Percentiles rank a stretch among this genome's conserved stretches.
These are phyloP conservation scores for Andrena dorsata DNA, from an alignment of 2,888 invertebrate genomes.

Conservation along the genomic window DNA sequence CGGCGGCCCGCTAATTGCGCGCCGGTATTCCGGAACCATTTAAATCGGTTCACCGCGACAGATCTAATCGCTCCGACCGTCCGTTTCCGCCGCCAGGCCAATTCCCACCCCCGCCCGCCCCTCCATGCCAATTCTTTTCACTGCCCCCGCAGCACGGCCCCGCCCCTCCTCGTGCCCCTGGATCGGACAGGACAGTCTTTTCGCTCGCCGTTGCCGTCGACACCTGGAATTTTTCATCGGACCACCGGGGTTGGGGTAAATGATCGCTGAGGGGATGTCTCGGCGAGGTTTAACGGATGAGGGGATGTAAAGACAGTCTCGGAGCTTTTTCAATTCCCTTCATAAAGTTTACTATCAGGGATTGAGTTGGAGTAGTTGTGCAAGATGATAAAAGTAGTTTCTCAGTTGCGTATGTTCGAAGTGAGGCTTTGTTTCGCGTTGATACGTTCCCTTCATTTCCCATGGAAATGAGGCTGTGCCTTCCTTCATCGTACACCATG, in stretches of 20 bases:
- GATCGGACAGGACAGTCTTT: slow-evolving; percentile 12
- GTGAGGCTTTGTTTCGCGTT: too few relatives aligned
- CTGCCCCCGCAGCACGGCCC: slow-evolving; percentile 1
- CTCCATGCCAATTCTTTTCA: slow-evolving; percentile 47
- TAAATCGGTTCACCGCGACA: slow-evolving; percentile 71
- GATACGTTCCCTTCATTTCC: too few relatives aligned
- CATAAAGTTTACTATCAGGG: background rate
- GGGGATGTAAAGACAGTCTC: background rate
- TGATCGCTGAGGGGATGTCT: background rate
- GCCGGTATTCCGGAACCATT: slow-evolving; percentile 63
- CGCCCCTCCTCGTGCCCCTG: background rate
- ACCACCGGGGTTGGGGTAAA: slow-evolving; percentile 7
- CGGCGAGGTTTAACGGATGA: background rate
- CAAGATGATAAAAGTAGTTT: background rate
- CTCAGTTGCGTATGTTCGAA: background rate
- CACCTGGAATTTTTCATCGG: slow-evolving; percentile 34
- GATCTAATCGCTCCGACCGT: slow-evolving; percentile 67
- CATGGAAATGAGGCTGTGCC: background rate
- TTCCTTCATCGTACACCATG: background rate
- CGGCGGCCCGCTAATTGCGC: slow-evolving; percentile 64
- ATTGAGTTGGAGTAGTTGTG: background rate
- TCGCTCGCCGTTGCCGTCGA: slow-evolving; percentile 14
- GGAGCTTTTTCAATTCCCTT: background rate
- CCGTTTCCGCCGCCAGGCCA: slow-evolving; percentile 40
- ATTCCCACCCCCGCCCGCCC: background rate